Conservation (phyloP, 2,113 vertebrate species). For the Antechinus stuartii region DNA sequence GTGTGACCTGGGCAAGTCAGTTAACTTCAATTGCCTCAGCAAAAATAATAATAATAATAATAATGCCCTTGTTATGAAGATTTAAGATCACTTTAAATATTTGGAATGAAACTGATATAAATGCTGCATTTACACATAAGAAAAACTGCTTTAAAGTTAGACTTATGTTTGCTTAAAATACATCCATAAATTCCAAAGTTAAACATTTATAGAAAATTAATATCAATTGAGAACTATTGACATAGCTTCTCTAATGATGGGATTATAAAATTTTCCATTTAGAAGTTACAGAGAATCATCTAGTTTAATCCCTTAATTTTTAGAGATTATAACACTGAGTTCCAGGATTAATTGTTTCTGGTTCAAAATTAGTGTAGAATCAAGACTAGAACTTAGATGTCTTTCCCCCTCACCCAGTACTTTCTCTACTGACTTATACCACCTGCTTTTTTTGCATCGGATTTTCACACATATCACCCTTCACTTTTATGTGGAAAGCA, state of each 20-base stretch:
- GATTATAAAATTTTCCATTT: neutral
- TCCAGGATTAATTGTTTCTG: neutral
- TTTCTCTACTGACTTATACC: neutral
- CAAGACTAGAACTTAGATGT: neutral
- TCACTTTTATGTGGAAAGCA: neutral
- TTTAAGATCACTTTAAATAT: neutral
- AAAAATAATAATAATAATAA: neutral
- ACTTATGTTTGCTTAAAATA: neutral
- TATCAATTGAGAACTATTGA: neutral
- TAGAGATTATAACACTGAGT: conserved; percentile 35
- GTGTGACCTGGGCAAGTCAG: too few relatives aligned
- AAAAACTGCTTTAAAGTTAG: neutral
- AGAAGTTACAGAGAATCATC: neutral
- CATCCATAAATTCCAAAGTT: neutral
- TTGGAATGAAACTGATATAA: neutral
- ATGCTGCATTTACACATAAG: neutral
- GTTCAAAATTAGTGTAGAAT: neutral
- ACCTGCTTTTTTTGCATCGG: neutral
- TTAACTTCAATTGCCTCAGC: too few relatives aligned
- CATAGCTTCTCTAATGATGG: neutral
- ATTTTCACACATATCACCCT: neutral
- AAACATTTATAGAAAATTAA: neutral
- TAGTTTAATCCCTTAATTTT: neutral
- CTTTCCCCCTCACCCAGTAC: neutral
- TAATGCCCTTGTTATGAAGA: neutral